These are phyloP conservation scores for Hapalemur alaotrensis DNA, from an alignment of 2,797 vertebrate species.

Conservation along the genomic window DNA sequence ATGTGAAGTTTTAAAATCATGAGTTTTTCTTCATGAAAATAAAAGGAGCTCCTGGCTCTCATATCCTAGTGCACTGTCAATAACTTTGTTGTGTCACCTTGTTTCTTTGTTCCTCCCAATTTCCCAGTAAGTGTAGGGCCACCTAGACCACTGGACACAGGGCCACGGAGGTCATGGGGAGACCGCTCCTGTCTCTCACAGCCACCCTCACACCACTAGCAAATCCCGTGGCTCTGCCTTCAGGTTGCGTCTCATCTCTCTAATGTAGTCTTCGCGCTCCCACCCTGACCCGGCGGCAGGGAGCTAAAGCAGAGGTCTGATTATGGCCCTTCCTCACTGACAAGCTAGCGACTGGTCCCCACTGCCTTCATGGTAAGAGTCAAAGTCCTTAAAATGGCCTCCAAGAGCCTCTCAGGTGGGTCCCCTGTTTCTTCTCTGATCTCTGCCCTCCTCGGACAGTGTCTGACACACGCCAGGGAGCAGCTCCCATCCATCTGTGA, in stretches of 20 bases:
- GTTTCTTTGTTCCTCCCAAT: background rate
- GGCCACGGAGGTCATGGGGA: fast-evolving
- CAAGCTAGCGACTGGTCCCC: background rate
- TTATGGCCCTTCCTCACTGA: too few species aligned
- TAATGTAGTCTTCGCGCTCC: background rate
- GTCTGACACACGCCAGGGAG: background rate
- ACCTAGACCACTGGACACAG: background rate
- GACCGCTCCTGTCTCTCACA: background rate
- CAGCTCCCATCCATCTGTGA: background rate
- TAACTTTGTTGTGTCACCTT: background rate
- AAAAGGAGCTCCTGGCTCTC: background rate
- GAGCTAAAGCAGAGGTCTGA: background rate
- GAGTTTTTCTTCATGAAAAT: background rate
- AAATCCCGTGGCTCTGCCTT: background rate
- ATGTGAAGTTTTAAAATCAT: background rate
- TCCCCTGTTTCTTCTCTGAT: background rate
- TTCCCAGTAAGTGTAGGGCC: too few species aligned
- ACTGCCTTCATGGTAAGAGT: background rate
- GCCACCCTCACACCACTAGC: background rate
- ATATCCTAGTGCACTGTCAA: background rate
- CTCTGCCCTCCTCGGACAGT: background rate
- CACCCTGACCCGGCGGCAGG: background rate
- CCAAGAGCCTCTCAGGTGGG: background rate
- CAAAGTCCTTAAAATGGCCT: background rate
- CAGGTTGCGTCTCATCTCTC: background rate